These are phyloP conservation scores for Heterotilapia buettikoferi DNA, from an alignment of 2,113 vertebrate species.

Conservation along the genomic window DNA sequence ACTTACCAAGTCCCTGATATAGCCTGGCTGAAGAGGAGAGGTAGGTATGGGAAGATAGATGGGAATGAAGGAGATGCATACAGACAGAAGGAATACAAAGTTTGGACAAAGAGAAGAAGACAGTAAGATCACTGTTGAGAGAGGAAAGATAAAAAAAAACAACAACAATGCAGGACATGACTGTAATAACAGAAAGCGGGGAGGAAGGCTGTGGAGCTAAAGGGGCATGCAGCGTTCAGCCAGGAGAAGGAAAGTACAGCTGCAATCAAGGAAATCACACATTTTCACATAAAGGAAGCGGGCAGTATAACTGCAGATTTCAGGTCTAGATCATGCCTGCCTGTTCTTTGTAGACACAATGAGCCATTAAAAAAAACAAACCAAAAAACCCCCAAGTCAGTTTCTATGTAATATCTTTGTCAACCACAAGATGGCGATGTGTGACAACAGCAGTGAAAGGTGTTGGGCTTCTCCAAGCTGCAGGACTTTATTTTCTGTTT, in stretches of 20 bases:
- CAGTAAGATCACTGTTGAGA: conserved; percentile 77
- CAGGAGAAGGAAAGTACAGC: conserved; percentile 48
- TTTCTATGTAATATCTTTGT: background rate
- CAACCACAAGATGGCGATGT: conserved; percentile 52
- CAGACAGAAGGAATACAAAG: conserved; percentile 55
- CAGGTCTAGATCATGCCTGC: background rate
- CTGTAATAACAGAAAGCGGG: conserved; percentile 57
- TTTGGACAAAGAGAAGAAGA: conserved; percentile 73
- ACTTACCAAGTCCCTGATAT: conserved; percentile 99
- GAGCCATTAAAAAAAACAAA: background rate
- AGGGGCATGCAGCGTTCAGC: conserved; percentile 66
- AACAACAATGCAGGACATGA: conserved; percentile 45
- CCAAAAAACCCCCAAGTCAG: background rate
- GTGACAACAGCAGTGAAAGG: background rate
- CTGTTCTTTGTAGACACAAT: background rate
- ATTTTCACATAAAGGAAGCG: background rate
- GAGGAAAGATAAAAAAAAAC: conserved; percentile 59
- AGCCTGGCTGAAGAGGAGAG: conserved; percentile 92
- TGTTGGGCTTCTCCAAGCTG: background rate
- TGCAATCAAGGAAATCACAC: background rate
- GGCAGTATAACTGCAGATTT: background rate
- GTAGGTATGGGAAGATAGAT: conserved; percentile 61
- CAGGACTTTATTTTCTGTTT: background rate
- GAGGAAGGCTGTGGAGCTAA: background rate
- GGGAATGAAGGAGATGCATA: conserved; percentile 52